Evolutionary conservation across 2,797 vertebrate genomes (phyloP).

Genomic region (Chloroceryle inda): DNA sequence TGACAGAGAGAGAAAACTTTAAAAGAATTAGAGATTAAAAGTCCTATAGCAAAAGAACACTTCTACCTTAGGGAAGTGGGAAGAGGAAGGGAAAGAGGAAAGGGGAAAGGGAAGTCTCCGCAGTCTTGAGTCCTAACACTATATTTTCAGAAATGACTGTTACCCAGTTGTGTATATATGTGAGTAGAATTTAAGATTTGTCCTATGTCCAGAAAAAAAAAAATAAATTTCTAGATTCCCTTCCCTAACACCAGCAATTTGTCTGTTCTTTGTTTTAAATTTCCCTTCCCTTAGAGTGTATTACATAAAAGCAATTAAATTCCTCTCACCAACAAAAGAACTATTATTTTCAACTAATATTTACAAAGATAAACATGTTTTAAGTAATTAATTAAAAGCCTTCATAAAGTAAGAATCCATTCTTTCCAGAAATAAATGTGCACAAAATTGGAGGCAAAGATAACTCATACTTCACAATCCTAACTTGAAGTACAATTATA

Average conservation of each 20-base stretch:
- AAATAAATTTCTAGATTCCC: neutral
- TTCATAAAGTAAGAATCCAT: slow-evolving; percentile 1
- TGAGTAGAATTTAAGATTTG: neutral
- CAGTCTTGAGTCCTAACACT: neutral
- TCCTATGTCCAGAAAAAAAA: neutral
- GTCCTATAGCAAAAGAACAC: neutral
- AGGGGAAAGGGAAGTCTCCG: neutral
- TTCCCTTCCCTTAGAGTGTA: neutral
- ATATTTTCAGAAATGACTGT: neutral
- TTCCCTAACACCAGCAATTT: neutral
- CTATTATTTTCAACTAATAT: neutral
- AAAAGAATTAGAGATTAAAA: neutral
- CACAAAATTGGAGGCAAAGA: neutral
- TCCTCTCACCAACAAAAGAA: neutral
- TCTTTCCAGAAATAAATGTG: neutral
- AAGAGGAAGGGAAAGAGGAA: too few relatives aligned
- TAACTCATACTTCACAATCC: neutral
- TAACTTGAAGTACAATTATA: neutral
- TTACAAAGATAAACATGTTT: neutral
- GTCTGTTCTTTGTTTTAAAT: neutral
- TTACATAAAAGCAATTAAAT: neutral
- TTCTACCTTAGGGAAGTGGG: neutral
- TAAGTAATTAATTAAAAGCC: neutral
- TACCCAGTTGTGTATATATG: neutral
- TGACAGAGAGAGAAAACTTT: neutral